Base-by-base conservation (phyloP, 1,140 invertebrate genomes). In the Andricus grossulariae region DNA sequence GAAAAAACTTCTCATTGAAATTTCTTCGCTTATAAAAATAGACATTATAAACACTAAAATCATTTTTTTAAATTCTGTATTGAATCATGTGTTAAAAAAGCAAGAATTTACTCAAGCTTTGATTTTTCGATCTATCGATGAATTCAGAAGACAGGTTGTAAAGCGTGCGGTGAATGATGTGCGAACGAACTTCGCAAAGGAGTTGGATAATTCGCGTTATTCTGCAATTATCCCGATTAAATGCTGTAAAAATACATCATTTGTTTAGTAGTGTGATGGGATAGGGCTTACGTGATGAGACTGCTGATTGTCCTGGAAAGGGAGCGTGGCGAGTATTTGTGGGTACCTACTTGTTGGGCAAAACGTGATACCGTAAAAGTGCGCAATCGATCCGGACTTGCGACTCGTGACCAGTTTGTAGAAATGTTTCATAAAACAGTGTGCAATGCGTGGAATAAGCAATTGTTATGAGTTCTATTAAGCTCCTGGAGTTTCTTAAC, bases 131-230 rank as follows among this genome's bases (percentile, higher is more conserved):
- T 10, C 39, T 11, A 45, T 45, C 10, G 39, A 45, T 10, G 8
- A 45, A 45, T 45, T 45, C 10, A 1, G 39, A 45, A 45, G 7
- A 45, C 0, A 7, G 39, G 7, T 45, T 45, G 6, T 45, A 11
- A 45, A 45, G 39, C 39, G 39, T 45, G 55, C 45, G 60, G 50
- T 50, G 72, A 73, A 50, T 73, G n/a, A 50, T 72, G 73, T 55
- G 50, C 19, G 52, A 54, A 52, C 19, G 2, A 54, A 15, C 50
- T 18, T 49, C 39, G 19, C 32, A 74, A 74, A 54, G 32, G 19
- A 39, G 49, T 57, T 74, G 5, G 73, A 57, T 45, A 45, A 74
- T 74, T 74, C 21, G 60, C 73, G 73, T 73, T 52, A 45, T n/a
- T 52, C 72, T 52, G 50, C 50, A 73, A 73, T 73, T 55, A 54